These are phyloP conservation scores for Coregonus ussuriensis DNA, from an alignment of 2,797 vertebrate species.

Conservation along the genomic window DNA sequence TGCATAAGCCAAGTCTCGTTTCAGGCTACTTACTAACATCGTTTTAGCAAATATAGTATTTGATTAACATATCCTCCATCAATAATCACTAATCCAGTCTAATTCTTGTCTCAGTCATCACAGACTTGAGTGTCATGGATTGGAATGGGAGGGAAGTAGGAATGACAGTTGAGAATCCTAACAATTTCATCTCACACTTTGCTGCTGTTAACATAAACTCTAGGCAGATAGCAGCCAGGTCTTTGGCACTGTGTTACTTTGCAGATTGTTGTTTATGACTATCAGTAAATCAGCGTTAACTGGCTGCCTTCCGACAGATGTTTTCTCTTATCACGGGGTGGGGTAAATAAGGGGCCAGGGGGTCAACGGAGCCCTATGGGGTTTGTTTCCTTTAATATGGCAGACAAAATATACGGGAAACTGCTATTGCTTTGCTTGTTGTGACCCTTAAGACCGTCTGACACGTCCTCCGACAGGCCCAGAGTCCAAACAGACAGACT, in stretches of 20 bases:
- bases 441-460: neutral
- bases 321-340: constrained; percentile 3
- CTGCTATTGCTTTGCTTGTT: neutral
- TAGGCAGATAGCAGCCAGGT: neutral
- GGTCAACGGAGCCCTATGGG: neutral
- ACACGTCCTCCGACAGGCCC: neutral
- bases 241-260: neutral
- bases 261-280: neutral
- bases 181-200: neutral
- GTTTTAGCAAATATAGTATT: no score
- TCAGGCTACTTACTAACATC: no score
- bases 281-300: constrained; percentile 10
- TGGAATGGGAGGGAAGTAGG: no score
- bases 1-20: no score
- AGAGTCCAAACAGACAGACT: neutral
- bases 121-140: no score
- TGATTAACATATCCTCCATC: no score
- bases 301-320: constrained; percentile 1
- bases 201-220: neutral
- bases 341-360: neutral
- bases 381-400: neutral
- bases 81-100: no score
- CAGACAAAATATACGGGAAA: neutral
- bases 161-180: neutral
- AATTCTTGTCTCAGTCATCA: no score